A percentile compares a stretch with the other conserved stretches of the same genome.
phyloP scores from a whole-genome alignment of 1,140 invertebrate genomes.

The Probaryconus sp. region DNA sequence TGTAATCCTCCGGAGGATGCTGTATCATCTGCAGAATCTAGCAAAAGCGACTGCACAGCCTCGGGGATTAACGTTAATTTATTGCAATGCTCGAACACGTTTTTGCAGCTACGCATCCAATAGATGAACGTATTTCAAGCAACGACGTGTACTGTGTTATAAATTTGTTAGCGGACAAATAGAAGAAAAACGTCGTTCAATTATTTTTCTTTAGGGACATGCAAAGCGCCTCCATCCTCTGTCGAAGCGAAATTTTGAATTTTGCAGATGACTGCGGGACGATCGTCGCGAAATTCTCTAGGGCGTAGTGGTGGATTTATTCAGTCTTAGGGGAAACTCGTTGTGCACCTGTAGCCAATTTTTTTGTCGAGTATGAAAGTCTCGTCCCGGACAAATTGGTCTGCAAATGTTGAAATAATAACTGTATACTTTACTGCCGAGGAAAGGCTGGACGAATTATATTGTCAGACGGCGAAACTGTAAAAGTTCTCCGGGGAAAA shows the following conservation, averaged over 20 bases:
- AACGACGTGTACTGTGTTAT: slow-evolving; percentile 7
- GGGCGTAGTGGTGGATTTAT: not conserved
- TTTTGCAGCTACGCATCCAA: slow-evolving; percentile 9
- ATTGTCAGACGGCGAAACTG: slow-evolving; percentile 47
- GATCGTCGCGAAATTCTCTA: not conserved
- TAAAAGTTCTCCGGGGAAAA: slow-evolving; percentile 57
- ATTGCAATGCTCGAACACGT: slow-evolving; percentile 2
- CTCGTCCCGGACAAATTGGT: slow-evolving; percentile 36
- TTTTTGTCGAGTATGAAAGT: not conserved
- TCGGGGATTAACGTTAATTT: slow-evolving; percentile 13
- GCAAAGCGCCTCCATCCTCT: too few species aligned
- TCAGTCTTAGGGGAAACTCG: not conserved
- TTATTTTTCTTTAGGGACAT: too few species aligned
- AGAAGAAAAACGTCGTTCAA: too few species aligned
- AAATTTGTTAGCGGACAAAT: slow-evolving; percentile 9
- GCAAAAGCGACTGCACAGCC: not conserved
- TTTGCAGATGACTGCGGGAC: too few species aligned
- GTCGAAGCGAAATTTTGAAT: too few species aligned
- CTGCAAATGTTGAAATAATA: slow-evolving; percentile 45
- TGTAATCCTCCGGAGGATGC: slow-evolving; percentile 22
- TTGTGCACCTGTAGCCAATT: slow-evolving; percentile 26
- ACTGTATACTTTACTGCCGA: slow-evolving; percentile 39
- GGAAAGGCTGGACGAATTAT: slow-evolving; percentile 51
- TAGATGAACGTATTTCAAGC: too few species aligned
- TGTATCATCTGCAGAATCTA: slow-evolving; percentile 39